These are phyloP conservation scores for Candoia aspera DNA, from an alignment of 2,113 vertebrate genomes.

Conservation along the genomic window DNA sequence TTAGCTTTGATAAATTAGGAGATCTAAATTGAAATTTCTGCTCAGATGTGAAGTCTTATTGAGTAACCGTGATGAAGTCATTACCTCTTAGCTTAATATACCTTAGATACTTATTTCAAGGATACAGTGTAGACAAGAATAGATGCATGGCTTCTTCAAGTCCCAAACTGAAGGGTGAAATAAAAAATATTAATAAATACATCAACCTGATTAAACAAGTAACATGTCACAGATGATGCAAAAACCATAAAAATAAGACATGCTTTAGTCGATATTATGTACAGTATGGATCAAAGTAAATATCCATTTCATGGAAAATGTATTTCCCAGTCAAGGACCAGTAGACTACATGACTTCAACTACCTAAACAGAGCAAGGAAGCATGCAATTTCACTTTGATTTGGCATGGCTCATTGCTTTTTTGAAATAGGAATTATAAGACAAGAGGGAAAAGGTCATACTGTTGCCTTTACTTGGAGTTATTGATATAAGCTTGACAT, in stretches of 20 bases:
- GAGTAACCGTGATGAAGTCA: not conserved
- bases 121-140: not conserved
- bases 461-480: conserved; percentile 47
- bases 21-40: not conserved
- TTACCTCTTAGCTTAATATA: not conserved
- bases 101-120: not conserved
- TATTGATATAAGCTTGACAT: conserved; percentile 40
- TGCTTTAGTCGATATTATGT: conserved; percentile 6
- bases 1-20: not conserved
- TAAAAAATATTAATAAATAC: not conserved
- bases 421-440: conserved; percentile 59
- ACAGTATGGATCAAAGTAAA: conserved; percentile 16
- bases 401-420: conserved; percentile 55
- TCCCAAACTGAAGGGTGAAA: not conserved
- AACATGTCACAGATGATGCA: not conserved
- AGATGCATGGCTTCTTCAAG: not conserved
- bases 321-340: conserved; percentile 42
- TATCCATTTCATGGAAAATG: conserved; percentile 39
- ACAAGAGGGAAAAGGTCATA: conserved; percentile 61
- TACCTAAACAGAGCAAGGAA: not conserved
- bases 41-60: not conserved
- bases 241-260: not conserved
- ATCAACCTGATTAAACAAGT: not conserved
- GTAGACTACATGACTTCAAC: conserved; percentile 22
- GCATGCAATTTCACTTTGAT: conserved; percentile 28